Conservation (phyloP, 2,113 vertebrate genomes). For the Myrmecophaga tridactyla region DNA sequence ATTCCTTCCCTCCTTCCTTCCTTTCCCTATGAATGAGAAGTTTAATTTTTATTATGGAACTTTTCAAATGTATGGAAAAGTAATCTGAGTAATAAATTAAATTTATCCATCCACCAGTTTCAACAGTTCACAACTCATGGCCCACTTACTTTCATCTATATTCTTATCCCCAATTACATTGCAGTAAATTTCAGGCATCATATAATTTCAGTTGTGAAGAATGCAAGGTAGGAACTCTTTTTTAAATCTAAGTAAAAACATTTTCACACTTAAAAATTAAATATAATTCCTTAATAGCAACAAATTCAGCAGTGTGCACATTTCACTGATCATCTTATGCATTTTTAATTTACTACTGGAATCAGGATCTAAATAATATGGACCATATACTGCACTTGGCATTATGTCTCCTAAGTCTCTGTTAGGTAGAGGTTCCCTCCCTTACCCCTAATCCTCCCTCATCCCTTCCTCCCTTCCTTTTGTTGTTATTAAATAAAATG, state of each 20-base stretch:
- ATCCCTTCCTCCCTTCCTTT: not conserved
- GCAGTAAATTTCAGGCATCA: not conserved
- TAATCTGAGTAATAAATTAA: not conserved
- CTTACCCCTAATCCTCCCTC: too few relatives aligned
- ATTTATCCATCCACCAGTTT: not conserved
- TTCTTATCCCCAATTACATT: not conserved
- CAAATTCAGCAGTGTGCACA: not conserved
- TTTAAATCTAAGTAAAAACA: not conserved
- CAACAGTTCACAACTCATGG: not conserved
- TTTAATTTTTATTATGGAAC: not conserved
- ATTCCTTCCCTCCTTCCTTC: not conserved
- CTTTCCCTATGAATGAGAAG: not conserved
- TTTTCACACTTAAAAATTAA: not conserved
- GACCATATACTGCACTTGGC: not conserved
- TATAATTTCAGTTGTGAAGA: not conserved
- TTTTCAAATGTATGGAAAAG: not conserved
- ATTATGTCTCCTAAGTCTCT: not conserved
- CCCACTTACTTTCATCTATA: not conserved
- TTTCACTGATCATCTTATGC: not conserved
- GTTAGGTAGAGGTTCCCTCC: not conserved
- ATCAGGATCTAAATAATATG: not conserved
- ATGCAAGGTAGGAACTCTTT: not conserved
- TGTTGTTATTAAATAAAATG: not conserved
- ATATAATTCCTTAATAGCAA: not conserved
- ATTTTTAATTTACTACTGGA: slow-evolving; percentile 36